phyloP scores from a whole-genome alignment of 2,113 vertebrate genomes.

The Noturus placidus region DNA sequence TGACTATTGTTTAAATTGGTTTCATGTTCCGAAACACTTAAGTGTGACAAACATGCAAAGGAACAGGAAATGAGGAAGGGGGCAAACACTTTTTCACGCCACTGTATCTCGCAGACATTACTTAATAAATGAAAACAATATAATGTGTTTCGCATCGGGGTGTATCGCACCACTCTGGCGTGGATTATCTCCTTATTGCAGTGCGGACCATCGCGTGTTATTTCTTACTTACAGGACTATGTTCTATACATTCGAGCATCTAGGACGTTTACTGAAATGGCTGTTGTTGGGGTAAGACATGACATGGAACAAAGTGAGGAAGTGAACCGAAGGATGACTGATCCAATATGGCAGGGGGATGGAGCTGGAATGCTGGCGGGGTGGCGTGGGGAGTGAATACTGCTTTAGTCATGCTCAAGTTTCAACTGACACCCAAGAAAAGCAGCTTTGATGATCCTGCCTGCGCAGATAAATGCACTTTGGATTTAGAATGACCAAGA shows the following conservation, averaged over 20 bases:
- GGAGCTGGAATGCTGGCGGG: not conserved
- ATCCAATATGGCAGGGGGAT: not conserved
- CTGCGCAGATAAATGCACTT: not conserved
- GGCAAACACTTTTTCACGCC: too few relatives aligned
- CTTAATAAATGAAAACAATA: not conserved
- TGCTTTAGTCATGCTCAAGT: slow-evolving; percentile 33
- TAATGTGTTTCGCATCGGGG: not conserved
- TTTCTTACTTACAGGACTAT: not conserved
- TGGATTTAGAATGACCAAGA: not conserved
- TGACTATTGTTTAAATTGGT: too few relatives aligned
- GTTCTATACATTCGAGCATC: not conserved
- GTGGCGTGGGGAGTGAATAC: slow-evolving; percentile 1
- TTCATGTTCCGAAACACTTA: too few relatives aligned
- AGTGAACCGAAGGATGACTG: not conserved
- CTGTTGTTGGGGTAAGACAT: not conserved
- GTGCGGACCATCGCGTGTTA: not conserved
- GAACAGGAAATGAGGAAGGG: too few relatives aligned
- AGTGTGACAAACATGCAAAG: too few relatives aligned
- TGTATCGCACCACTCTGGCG: not conserved
- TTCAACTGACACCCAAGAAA: slow-evolving; percentile 32
- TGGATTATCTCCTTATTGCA: not conserved
- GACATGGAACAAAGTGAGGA: not conserved
- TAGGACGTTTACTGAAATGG: not conserved
- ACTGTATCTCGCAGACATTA: not conserved
- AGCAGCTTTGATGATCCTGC: slow-evolving; percentile 2